phyloP scores from a whole-genome alignment of 2,113 vertebrate species.

The Speoplatyrhinus poulsoni region DNA sequence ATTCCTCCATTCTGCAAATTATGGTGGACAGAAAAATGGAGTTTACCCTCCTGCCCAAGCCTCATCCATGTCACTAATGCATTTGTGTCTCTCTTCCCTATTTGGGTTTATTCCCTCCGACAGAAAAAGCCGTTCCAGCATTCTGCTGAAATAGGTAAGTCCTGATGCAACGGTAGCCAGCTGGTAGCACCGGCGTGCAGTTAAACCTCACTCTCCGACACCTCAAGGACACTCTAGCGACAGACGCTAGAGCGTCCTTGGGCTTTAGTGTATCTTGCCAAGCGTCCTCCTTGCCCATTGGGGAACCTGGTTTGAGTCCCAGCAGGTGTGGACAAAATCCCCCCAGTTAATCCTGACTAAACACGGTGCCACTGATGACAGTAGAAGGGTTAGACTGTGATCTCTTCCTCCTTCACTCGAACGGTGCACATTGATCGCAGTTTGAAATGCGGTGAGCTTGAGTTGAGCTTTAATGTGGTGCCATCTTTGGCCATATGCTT shows the following conservation, averaged over 20 bases:
- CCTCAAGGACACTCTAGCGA: not conserved
- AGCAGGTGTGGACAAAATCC: too few relatives aligned
- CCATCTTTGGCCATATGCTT: slow-evolving; percentile 28
- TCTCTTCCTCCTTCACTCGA: slow-evolving; percentile 45
- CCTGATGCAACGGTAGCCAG: slow-evolving; percentile 22
- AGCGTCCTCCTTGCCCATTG: too few relatives aligned
- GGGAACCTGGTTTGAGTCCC: too few relatives aligned
- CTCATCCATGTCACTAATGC: slow-evolving; percentile 73
- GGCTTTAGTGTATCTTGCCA: too few relatives aligned
- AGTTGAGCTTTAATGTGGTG: slow-evolving; percentile 29
- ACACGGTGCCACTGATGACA: slow-evolving; percentile 46
- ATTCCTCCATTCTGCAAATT: slow-evolving; percentile 28
- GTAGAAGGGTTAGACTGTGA: slow-evolving; percentile 55
- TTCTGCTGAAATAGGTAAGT: slow-evolving; percentile 81
- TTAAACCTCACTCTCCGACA: slow-evolving; percentile 24
- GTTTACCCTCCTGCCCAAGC: slow-evolving; percentile 57
- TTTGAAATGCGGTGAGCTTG: slow-evolving; percentile 31
- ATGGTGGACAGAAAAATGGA: slow-evolving; percentile 50
- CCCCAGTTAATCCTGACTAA: slow-evolving; percentile 7
- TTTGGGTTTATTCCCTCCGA: slow-evolving; percentile 75
- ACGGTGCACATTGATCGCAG: slow-evolving; percentile 41
- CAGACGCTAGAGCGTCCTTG: too few relatives aligned
- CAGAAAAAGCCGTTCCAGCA: slow-evolving; percentile 75
- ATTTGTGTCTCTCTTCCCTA: slow-evolving; percentile 77
- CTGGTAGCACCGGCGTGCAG: slow-evolving; percentile 16